Base-by-base conservation (phyloP, 2,888 invertebrate genomes). In the Phengaris alcon region DNA sequence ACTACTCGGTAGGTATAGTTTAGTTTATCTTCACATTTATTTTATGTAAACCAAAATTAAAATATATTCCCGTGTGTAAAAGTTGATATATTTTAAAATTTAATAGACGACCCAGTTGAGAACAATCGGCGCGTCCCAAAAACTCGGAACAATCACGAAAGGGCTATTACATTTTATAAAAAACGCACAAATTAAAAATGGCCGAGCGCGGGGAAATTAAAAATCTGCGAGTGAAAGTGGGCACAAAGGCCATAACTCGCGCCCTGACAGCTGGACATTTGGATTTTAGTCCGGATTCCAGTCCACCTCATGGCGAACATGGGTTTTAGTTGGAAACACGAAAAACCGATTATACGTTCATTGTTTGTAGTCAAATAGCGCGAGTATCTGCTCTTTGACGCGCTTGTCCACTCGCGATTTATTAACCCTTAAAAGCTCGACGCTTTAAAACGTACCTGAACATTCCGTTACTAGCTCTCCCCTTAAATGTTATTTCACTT, bases 231-330 rank as follows among this genome's bases (percentile, higher is more conserved):
- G 87, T 86, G 88, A 90, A 90, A 91, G 90, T 92, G 89, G 85
- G 86, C 88, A 87, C 87, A 88, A 89, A 88, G 86, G 88, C 90
- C 85, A 91, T 92, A 92, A 92, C 86, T 92, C 90, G 91, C 84
- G 79, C 83, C 82, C 83, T 87, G 88, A 89, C 88, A 84, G 84
- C 82, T 82, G 85, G 84, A 84, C 86, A 82, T 85, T 84, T 82
- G 84, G 80, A 84, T 81, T 79, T 82, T 79, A 82, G 86, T 85
- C 86, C 85, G 86, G 82, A 85, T 85, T 81, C 85, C 86, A 83
- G 77, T 77, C n/a, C 70, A 70, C 77, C 83, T 82, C 82, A 81
- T 81, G 81, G 76, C 78, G 82, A 87, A 87, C 87, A 86, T 80
- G 82, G 85, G 86, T 87, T 89, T 88, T 84, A 83, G 84, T 84